These are phyloP conservation scores for Iphiclides podalirius DNA, from an alignment of 2,888 invertebrate species.

Conservation along the genomic window DNA sequence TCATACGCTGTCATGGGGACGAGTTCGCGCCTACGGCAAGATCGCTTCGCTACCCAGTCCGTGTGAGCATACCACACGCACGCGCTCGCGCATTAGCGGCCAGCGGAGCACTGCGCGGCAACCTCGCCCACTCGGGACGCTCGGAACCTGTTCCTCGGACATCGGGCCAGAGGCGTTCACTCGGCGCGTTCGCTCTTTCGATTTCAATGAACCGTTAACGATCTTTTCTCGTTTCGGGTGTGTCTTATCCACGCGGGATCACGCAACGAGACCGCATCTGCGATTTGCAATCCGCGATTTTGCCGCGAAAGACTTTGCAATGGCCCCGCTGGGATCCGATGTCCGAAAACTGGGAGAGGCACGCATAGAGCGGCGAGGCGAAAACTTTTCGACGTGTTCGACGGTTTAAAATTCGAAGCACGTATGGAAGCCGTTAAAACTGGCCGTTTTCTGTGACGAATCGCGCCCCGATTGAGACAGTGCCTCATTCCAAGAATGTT, in stretches of 20 bases:
- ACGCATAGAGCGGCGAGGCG: no score
- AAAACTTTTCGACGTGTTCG: no score
- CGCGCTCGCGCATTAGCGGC: constrained; percentile 62
- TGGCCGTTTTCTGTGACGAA: constrained; percentile 54
- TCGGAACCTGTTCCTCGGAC: constrained; percentile 66
- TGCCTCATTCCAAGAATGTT: constrained; percentile 22
- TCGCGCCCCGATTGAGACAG: constrained; percentile 45
- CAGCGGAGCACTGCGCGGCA: constrained; percentile 66
- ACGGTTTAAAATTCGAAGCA: constrained; percentile 47
- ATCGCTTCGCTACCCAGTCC: constrained; percentile 36
- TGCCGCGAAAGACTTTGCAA: constrained; percentile 6
- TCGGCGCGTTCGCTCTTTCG: constrained; percentile 59
- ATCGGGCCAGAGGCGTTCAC: constrained; percentile 50
- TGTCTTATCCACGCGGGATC: constrained; percentile 62
- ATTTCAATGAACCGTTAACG: constrained; percentile 78
- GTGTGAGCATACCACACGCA: constrained; percentile 57
- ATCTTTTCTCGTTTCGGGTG: constrained; percentile 55
- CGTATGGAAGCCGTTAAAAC: constrained; percentile 50
- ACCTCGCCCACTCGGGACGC: constrained; percentile 62
- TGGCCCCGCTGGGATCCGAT: no score
- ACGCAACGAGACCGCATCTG: constrained; percentile 51
- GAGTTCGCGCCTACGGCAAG: constrained; percentile 39
- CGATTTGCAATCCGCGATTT: constrained; percentile 22
- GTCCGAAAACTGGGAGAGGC: no score
- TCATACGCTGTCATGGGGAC: constrained; percentile 41